Evolutionary conservation across 2,113 vertebrate species (phyloP).

Genomic region (Varanus komodoensis): DNA sequence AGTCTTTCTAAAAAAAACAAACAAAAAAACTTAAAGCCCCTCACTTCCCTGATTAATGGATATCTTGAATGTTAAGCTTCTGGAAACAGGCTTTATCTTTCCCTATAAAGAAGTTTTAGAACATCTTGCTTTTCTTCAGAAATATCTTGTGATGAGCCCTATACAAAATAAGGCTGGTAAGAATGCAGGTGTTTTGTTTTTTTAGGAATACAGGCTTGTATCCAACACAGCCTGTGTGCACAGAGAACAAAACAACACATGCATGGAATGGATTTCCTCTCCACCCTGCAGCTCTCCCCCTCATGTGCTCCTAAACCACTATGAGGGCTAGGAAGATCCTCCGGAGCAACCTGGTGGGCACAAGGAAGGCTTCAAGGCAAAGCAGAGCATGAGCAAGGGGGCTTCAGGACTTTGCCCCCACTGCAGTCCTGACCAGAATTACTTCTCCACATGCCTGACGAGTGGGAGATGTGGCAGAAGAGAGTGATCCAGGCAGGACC

Average conservation of each 20-base stretch:
- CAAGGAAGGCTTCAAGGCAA: no score
- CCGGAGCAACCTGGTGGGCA: no score
- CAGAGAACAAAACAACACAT: not conserved
- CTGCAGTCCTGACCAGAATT: not conserved
- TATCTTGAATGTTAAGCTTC: constrained; percentile 2
- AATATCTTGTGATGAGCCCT: not conserved
- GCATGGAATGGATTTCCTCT: no score
- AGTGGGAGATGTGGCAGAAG: not conserved
- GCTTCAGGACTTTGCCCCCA: not conserved
- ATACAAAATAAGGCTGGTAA: not conserved
- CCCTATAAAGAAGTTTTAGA: not conserved
- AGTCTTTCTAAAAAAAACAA: not conserved
- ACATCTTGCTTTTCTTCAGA: not conserved
- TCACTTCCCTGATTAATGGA: not conserved
- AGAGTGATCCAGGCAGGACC: not conserved
- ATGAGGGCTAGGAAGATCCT: no score
- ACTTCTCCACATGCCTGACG: no score
- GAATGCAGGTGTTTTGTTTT: not conserved
- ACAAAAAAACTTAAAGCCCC: not conserved
- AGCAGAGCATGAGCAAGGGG: no score
- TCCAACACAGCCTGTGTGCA: no score
- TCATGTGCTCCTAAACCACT: no score
- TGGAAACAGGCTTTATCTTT: not conserved
- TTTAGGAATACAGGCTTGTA: not conserved
- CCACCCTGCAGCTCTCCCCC: no score